Percentiles rank a stretch among this genome's conserved stretches.
These are phyloP conservation scores for Yponomeuta sedellus DNA, from an alignment of 2,888 invertebrate species.

Conservation along the genomic window DNA sequence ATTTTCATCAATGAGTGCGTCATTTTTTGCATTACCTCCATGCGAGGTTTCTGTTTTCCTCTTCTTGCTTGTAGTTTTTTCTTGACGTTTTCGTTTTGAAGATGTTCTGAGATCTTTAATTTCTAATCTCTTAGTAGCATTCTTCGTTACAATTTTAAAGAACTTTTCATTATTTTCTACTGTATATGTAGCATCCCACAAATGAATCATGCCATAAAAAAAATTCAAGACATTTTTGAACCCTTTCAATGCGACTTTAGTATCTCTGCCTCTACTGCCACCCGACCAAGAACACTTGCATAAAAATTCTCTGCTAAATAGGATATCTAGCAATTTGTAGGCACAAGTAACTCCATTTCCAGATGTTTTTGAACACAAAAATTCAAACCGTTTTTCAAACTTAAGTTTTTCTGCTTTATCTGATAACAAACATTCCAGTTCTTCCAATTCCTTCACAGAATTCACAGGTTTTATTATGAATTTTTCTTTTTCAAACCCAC, in stretches of 20 bases:
- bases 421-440: conserved; percentile 19
- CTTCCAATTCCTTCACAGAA: conserved; percentile 19
- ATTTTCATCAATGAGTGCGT: conserved; percentile 4
- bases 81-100: conserved; percentile 17
- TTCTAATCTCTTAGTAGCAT: conserved; percentile 17
- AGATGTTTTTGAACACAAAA: conserved; percentile 18
- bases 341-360: conserved; percentile 18
- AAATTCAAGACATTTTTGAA: conserved; percentile 21
- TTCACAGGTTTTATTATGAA: conserved; percentile 17
- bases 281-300: conserved; percentile 22
- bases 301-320: conserved; percentile 20
- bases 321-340: conserved; percentile 20
- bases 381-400: conserved; percentile 14
- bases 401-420: conserved; percentile 20
- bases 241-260: conserved; percentile 18
- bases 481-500: conserved; percentile 17
- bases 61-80: conserved; percentile 15
- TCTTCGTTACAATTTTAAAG: conserved; percentile 21
- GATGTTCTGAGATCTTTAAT: conserved; percentile 20
- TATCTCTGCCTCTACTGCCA: conserved; percentile 20
- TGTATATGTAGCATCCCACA: conserved; percentile 21
- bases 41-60: conserved; percentile 5
- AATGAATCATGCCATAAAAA: conserved; percentile 19
- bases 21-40: neutral
- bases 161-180: conserved; percentile 18